These are phyloP conservation scores for Asarcornis scutulata DNA, from an alignment of 2,113 vertebrate species.

Conservation along the genomic window DNA sequence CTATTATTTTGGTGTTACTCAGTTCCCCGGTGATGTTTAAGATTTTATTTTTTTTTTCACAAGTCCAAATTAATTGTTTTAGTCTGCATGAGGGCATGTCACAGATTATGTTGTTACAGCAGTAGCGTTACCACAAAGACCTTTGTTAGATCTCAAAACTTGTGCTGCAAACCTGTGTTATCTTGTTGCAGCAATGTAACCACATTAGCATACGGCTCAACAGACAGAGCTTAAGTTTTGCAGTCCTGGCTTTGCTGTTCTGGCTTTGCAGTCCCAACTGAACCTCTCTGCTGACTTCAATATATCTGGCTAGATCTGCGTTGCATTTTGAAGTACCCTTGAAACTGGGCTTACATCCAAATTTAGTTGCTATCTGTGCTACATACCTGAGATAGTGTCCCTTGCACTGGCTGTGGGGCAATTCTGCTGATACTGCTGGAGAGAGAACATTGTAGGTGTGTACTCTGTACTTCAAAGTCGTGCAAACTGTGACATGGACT, in stretches of 20 bases:
- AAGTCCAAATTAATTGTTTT: background rate
- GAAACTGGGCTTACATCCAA: background rate
- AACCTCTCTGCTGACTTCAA: background rate
- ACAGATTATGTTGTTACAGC: background rate
- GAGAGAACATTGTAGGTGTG: fast-evolving
- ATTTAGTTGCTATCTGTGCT: background rate
- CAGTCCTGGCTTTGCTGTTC: background rate
- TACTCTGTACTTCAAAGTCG: background rate
- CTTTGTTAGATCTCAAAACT: background rate
- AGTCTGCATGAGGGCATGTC: background rate
- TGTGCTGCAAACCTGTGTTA: background rate
- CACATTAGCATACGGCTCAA: background rate
- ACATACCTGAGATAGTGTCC: background rate
- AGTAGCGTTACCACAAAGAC: background rate
- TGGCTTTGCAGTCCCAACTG: background rate
- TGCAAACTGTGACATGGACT: background rate
- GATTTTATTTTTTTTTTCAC: background rate
- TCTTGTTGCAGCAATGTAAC: background rate
- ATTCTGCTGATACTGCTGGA: background rate
- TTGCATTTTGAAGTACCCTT: background rate
- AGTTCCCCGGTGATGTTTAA: background rate
- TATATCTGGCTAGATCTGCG: background rate
- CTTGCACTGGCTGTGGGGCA: background rate
- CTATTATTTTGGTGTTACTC: background rate
- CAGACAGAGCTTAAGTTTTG: background rate